Evolutionary conservation across 1,140 invertebrate species (phyloP).

Genomic region (Leptinotarsa undecemlineata): DNA sequence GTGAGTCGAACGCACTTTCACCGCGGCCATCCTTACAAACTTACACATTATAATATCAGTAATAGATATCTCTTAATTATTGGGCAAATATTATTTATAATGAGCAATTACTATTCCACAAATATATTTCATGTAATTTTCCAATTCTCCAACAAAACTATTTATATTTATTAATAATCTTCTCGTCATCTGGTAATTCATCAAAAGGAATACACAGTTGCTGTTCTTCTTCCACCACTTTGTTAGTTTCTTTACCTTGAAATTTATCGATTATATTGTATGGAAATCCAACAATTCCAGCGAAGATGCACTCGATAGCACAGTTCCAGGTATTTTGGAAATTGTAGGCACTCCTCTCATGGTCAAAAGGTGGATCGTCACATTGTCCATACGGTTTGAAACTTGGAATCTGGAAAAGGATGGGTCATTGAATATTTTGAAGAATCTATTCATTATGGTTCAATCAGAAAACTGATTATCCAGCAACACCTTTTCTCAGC

Average conservation of each 20-base stretch:
- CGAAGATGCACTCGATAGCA: constrained; percentile 31
- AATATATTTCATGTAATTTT: no score
- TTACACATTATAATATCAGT: no score
- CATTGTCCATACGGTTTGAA: constrained; percentile 34
- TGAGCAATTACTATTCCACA: no score
- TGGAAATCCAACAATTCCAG: constrained; percentile 35
- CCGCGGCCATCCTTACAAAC: no score
- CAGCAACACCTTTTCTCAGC: no score
- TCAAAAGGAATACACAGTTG: constrained; percentile 17
- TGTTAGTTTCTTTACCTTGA: not conserved
- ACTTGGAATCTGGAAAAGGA: constrained; percentile 22
- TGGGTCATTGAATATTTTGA: no score
- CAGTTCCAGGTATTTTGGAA: constrained; percentile 40
- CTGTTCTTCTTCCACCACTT: not conserved
- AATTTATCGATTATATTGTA: constrained; percentile 24
- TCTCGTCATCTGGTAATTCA: constrained; percentile 19
- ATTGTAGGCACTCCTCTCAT: constrained; percentile 26
- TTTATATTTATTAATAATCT: constrained; percentile 27
- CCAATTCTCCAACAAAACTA: not conserved
- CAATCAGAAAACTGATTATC: no score
- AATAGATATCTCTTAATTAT: no score
- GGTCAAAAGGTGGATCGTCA: constrained; percentile 35
- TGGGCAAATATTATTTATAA: no score
- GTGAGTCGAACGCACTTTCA: no score
- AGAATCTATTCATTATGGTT: no score